Evolutionary conservation across 37 sponge, comb jelly and placozoan genomes (phyloP).

Genomic region (Halisarca cf. caerulea): DNA sequence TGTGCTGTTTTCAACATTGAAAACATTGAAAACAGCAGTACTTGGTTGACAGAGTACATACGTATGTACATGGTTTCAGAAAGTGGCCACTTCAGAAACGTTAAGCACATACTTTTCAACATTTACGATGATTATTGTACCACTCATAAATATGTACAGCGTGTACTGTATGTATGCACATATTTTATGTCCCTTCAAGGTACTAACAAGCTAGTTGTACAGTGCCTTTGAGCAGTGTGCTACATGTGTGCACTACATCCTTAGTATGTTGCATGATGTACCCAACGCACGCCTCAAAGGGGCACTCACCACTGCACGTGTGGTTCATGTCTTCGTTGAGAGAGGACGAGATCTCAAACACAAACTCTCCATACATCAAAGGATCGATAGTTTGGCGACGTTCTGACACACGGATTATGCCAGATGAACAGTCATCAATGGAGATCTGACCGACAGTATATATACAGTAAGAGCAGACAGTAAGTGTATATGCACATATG

Average conservation of each 20-base stretch:
- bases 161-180: too few species aligned
- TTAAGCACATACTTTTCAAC: too few species aligned
- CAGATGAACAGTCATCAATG: constrained; percentile 67
- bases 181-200: too few species aligned
- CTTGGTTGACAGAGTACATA: background rate
- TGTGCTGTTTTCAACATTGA: background rate
- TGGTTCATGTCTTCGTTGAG: constrained; percentile 64
- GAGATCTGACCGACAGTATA: constrained; percentile 46
- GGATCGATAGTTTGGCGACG: constrained; percentile 55
- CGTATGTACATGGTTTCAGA: background rate
- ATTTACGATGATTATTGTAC: too few species aligned
- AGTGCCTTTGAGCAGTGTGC: too few species aligned
- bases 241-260: too few species aligned
- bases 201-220: too few species aligned
- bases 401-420: constrained; percentile 71
- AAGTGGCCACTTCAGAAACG: too few species aligned
- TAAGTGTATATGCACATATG: too few species aligned
- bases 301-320: constrained; percentile 61
- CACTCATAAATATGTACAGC: too few species aligned
- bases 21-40: background rate
- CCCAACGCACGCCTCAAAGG: background rate
- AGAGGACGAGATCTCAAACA: constrained; percentile 62
- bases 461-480: too few species aligned
- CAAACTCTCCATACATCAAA: constrained; percentile 40
- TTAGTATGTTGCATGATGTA: too few species aligned